These are phyloP conservation scores for Peromyscus leucopus DNA, from an alignment of 2,113 vertebrate genomes.

Conservation along the genomic window DNA sequence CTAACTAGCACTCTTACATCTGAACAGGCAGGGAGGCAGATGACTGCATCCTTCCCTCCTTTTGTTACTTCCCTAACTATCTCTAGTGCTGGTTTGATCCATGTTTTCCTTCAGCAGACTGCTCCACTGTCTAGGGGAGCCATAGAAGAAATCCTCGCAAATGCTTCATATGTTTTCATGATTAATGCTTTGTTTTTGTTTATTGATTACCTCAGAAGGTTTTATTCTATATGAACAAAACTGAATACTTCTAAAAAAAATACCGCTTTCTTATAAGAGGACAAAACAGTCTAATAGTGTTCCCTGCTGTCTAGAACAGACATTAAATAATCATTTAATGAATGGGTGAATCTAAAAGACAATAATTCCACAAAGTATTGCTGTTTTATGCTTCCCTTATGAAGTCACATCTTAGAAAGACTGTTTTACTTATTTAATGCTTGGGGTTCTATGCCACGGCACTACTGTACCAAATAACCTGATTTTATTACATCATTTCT, in stretches of 20 bases:
- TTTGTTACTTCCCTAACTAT: not conserved
- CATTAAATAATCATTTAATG: not conserved
- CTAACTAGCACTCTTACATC: not conserved
- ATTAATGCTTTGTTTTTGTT: not conserved
- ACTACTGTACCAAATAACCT: not conserved
- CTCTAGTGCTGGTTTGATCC: accelerated
- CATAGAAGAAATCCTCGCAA: not conserved
- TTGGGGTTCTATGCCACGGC: no score
- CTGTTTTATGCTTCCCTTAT: not conserved
- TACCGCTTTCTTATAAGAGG: not conserved
- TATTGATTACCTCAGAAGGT: not conserved
- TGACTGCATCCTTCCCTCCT: not conserved
- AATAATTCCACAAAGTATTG: not conserved
- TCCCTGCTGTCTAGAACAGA: not conserved
- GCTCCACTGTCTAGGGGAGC: not conserved
- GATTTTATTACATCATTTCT: not conserved
- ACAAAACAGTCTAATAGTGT: not conserved
- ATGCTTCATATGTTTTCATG: not conserved
- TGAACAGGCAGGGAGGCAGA: not conserved
- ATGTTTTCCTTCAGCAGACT: not conserved
- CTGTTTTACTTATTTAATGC: not conserved
- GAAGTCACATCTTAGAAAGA: not conserved
- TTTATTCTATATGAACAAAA: not conserved
- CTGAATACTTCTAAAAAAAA: not conserved
- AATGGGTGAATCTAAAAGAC: not conserved